A percentile compares a stretch with the other conserved stretches of the same genome.
phyloP scores from a whole-genome alignment of 2,797 vertebrate species.

The Epinephelus awoara region DNA sequence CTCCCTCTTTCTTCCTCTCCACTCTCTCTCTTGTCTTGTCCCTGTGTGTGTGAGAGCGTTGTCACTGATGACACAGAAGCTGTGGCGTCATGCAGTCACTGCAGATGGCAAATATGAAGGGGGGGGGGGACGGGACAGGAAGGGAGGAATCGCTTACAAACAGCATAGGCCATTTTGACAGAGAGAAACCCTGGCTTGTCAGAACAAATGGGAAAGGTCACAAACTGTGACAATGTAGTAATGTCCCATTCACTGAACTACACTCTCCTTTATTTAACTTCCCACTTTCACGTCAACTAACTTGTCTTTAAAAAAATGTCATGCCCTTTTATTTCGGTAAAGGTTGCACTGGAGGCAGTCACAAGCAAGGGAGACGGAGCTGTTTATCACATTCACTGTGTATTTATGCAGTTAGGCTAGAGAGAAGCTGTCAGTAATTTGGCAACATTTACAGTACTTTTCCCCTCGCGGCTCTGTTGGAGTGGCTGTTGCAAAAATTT shows the following conservation, averaged over 20 bases:
- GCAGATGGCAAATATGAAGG: slow-evolving; percentile 78
- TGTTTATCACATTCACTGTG: slow-evolving; percentile 64
- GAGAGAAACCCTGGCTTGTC: slow-evolving; percentile 68
- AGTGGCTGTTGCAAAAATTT: slow-evolving; percentile 38
- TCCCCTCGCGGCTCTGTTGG: slow-evolving; percentile 30
- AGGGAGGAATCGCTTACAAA: slow-evolving; percentile 71
- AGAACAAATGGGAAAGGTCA: slow-evolving; percentile 79
- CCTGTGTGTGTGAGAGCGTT: slow-evolving; percentile 52
- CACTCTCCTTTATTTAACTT: slow-evolving; percentile 68
- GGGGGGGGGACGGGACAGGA: slow-evolving; percentile 48
- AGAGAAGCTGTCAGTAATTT: slow-evolving; percentile 68
- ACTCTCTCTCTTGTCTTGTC: slow-evolving; percentile 54
- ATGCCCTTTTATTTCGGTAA: slow-evolving; percentile 74
- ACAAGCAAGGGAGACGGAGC: slow-evolving; percentile 53
- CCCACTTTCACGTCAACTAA: slow-evolving; percentile 53
- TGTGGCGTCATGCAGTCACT: slow-evolving; percentile 64
- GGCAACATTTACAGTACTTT: slow-evolving; percentile 55
- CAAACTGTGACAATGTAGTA: slow-evolving; percentile 71
- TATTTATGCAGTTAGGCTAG: slow-evolving; percentile 44
- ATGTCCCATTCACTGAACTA: slow-evolving; percentile 70
- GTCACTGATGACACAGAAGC: slow-evolving; percentile 77
- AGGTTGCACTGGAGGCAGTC: slow-evolving; percentile 66
- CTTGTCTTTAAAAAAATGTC: slow-evolving; percentile 67
- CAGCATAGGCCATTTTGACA: slow-evolving; percentile 60
- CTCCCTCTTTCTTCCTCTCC: slow-evolving; percentile 43